phyloP scores from a whole-genome alignment of 2,113 vertebrate species.

The Salvelinus sp. region DNA sequence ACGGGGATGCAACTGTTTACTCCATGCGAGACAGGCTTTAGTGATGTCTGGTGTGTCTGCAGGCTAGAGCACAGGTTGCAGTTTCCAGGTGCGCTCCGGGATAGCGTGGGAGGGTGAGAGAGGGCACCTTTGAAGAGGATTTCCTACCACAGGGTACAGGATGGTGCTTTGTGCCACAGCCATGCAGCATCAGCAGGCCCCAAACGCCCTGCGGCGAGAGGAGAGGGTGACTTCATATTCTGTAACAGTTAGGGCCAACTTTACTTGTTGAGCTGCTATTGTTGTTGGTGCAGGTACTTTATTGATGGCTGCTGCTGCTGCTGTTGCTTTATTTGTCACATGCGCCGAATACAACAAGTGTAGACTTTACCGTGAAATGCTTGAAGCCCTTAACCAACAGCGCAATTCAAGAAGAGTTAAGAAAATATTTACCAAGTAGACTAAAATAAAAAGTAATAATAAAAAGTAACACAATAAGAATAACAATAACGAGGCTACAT shows the following conservation, averaged over 20 bases:
- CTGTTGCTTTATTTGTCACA: not conserved
- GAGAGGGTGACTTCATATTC: too few relatives aligned
- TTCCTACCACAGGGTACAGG: not conserved
- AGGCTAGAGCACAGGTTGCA: constrained; percentile 31
- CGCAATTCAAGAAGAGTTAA: too few relatives aligned
- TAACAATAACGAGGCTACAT: too few relatives aligned
- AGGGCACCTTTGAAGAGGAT: constrained; percentile 34
- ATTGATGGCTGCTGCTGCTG: constrained; percentile 16
- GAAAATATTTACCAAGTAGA: too few relatives aligned
- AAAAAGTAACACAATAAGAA: too few relatives aligned
- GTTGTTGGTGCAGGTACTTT: constrained; percentile 2
- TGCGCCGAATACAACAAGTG: too few relatives aligned
- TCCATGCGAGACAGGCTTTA: constrained; percentile 43
- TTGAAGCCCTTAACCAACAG: too few relatives aligned
- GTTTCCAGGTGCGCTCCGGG: constrained; percentile 49
- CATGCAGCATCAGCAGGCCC: too few relatives aligned
- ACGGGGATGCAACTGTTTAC: constrained; percentile 49
- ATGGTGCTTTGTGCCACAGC: not conserved
- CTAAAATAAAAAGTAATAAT: too few relatives aligned
- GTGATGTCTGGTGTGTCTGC: constrained; percentile 54
- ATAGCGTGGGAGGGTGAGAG: constrained; percentile 7
- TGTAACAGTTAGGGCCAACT: not conserved
- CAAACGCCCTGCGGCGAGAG: too few relatives aligned
- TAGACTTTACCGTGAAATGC: too few relatives aligned
- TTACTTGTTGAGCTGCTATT: constrained; percentile 24